A percentile compares a stretch with the other conserved stretches of the same genome.
phyloP scores from a whole-genome alignment of 1,140 invertebrate genomes.

The Acromyrmex echinatior region DNA sequence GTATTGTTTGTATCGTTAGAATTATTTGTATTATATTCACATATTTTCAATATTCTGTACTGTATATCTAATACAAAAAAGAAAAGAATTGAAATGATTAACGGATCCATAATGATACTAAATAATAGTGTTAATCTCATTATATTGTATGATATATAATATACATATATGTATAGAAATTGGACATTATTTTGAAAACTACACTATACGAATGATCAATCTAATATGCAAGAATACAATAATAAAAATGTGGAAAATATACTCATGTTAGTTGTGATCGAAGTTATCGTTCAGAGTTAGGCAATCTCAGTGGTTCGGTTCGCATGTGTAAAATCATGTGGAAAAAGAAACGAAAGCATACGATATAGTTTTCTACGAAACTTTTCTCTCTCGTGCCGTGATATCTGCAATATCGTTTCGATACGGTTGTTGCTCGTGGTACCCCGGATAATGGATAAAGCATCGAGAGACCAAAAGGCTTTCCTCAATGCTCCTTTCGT shows the following conservation, averaged over 20 bases:
- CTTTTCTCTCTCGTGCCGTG: constrained; percentile 38
- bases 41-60: no score
- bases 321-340: constrained; percentile 9
- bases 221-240: neutral
- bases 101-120: no score
- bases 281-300: neutral
- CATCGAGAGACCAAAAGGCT: constrained; percentile 57
- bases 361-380: constrained; percentile 37
- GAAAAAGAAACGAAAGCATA: neutral
- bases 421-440: constrained; percentile 59
- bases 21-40: no score
- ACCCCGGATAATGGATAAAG: constrained; percentile 49
- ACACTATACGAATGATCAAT: neutral
- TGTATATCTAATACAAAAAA: no score
- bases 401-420: constrained; percentile 49
- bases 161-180: no score
- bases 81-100: no score
- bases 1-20: no score
- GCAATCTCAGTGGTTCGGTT: constrained; percentile 24
- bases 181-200: neutral
- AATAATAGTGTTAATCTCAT: neutral
- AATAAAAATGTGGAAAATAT: neutral
- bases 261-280: neutral
- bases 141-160: neutral
- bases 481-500: neutral